These are phyloP conservation scores for Corythucha ciliata DNA, from an alignment of 2,888 invertebrate genomes.

Conservation along the genomic window DNA sequence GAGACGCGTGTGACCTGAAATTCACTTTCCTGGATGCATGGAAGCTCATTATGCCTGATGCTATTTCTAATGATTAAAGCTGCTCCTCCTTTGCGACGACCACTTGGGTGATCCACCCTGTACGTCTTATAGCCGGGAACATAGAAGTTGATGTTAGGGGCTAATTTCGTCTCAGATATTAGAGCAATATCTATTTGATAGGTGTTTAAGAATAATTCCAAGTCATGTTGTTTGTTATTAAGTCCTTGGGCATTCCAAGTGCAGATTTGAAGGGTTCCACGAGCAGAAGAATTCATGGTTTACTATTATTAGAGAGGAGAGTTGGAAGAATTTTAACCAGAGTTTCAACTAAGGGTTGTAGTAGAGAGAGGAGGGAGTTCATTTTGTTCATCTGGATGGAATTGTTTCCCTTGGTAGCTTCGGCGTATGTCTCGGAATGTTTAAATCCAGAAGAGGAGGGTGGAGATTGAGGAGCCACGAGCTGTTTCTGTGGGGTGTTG, in stretches of 20 bases:
- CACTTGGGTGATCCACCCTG: constrained; percentile 1
- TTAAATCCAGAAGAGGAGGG: no score
- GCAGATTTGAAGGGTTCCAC: constrained; percentile 1
- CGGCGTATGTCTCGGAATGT: no score
- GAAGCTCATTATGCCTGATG: not conserved
- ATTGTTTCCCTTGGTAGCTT: no score
- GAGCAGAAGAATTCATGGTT: constrained; percentile 5
- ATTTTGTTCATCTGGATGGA: constrained; percentile 15
- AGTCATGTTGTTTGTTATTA: not conserved
- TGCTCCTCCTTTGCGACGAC: constrained; percentile 4
- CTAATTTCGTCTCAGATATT: constrained; percentile 4
- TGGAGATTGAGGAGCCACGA: no score
- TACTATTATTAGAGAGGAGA: no score
- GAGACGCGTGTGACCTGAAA: not conserved
- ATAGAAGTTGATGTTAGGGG: constrained; percentile 2
- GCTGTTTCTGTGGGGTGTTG: no score
- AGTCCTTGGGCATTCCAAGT: not conserved
- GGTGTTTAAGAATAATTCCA: not conserved
- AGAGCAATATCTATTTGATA: not conserved
- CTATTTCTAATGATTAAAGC: not conserved
- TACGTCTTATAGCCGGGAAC: not conserved
- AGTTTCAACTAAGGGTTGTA: not conserved
- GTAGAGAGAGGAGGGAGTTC: not conserved
- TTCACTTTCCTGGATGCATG: constrained; percentile 4
- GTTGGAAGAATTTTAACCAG: not conserved